Base-by-base conservation (phyloP, 2,888 invertebrate genomes). In the Polydrusus pterygomalis region DNA sequence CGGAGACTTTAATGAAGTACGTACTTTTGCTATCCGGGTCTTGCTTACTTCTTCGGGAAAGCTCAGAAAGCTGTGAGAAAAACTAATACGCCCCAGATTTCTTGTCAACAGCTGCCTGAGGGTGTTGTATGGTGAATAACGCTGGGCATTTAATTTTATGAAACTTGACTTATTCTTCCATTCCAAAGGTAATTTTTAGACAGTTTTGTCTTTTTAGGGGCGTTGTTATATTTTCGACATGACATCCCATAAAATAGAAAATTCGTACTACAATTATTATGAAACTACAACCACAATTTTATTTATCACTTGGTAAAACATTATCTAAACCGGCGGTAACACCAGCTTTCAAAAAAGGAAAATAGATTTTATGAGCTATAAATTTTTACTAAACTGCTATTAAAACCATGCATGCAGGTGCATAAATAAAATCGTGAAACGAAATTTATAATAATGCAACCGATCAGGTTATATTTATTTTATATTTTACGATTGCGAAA, bases 351-450 rank as follows among this genome's bases (percentile, higher is more conserved):
- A 15, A 54, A 58, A 47, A 58, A 54, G 47, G 67, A 67, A 73
- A 64, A 67, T 34, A 43, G 43, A 30, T 74, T 74, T 69, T 74
- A 62, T 51, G 45, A 13, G 43, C 69, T 9, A 70, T 70, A 70
- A 70, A 70, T 70, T 75, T 75, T 70, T 56, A 69, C 40, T 47
- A 70, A 75, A 70, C 60, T 65, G 49, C 49, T 63, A 64, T 62
- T 75, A 75, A 64, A 70, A 65, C 62, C 70, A 70, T 63, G 7
- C 30, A 30, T 30, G 56, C 40, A 54, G 68, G 68, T 56, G 54
- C 54, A 51, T 43, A 49, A 38, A 54, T 54, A 68, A 40, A 68
- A 68, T 34, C 54, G 38, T 68, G 2, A 47, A 65, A 49, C n/a
- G 6, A 51, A 65, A 65, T 65, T 51, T 65, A 65, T 65, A 65